These are phyloP conservation scores for Lethenteron reissneri DNA, from an alignment of 2,113 vertebrate species.

Conservation along the genomic window DNA sequence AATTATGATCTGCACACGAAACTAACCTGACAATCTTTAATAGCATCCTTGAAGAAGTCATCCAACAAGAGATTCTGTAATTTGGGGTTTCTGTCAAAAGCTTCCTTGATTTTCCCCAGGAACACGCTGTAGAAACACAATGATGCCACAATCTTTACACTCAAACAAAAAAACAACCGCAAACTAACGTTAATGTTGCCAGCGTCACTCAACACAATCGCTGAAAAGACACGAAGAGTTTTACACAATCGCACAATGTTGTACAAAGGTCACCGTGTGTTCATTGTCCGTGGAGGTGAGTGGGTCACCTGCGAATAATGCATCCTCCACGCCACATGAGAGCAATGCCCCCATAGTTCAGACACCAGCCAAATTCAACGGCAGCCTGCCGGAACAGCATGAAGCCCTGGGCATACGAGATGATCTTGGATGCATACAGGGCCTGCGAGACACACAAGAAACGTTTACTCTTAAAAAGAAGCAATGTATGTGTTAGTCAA, in stretches of 20 bases:
- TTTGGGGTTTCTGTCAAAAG: constrained; percentile 48
- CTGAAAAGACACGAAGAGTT: background rate
- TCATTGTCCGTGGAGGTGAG: no score
- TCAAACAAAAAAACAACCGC: no score
- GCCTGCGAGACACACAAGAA: constrained; percentile 26
- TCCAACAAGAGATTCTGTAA: constrained; percentile 72
- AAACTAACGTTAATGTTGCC: no score
- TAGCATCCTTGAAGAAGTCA: constrained; percentile 53
- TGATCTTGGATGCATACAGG: constrained; percentile 91
- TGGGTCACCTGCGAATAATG: constrained; percentile 66
- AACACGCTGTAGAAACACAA: constrained; percentile 38
- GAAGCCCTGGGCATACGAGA: constrained; percentile 88
- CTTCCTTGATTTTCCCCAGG: constrained; percentile 86
- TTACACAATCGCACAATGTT: no score
- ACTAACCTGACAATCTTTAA: constrained; percentile 63
- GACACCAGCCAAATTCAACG: constrained; percentile 61
- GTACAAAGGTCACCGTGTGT: no score
- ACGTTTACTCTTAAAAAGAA: background rate
- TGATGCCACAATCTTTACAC: background rate
- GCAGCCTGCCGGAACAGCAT: constrained; percentile 84
- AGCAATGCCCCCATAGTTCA: constrained; percentile 81
- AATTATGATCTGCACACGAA: fast-evolving
- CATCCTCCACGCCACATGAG: constrained; percentile 97
- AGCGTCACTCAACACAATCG: no score
- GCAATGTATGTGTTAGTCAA: background rate